These are phyloP conservation scores for Mobula hypostoma DNA, from an alignment of 2,113 vertebrate genomes.

Conservation along the genomic window DNA sequence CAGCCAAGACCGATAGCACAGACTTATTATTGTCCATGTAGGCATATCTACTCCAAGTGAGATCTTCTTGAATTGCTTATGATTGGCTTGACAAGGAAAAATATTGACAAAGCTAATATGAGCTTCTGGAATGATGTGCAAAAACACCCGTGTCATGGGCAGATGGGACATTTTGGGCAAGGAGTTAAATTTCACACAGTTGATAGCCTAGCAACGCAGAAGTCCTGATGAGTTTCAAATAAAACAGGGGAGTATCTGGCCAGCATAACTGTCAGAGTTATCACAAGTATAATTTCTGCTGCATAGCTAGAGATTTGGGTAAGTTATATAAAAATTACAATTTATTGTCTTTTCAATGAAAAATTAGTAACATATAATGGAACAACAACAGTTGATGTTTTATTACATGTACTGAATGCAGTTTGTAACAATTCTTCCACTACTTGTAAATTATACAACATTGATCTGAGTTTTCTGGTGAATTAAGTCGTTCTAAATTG, in stretches of 20 bases:
- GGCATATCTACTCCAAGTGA: neutral
- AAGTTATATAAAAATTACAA: neutral
- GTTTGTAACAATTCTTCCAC: constrained; percentile 26
- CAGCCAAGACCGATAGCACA: neutral
- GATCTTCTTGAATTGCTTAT: neutral
- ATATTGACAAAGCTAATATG: neutral
- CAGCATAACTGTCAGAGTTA: neutral
- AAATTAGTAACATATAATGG: neutral
- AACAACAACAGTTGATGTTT: constrained; percentile 18
- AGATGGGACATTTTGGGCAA: neutral
- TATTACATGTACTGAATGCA: constrained; percentile 20
- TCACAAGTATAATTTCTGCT: neutral
- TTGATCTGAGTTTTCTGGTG: neutral
- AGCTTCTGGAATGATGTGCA: neutral
- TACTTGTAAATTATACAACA: constrained; percentile 14
- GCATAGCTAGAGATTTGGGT: neutral
- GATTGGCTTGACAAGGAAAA: neutral
- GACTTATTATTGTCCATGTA: neutral
- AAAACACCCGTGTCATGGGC: neutral
- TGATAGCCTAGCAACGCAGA: neutral
- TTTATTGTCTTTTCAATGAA: constrained; percentile 9
- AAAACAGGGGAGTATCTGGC: neutral
- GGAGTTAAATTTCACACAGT: neutral
- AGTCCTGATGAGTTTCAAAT: neutral
- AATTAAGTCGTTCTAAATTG: neutral